phyloP scores from a whole-genome alignment of 1,140 invertebrate genomes.

The Magallana gigas region DNA sequence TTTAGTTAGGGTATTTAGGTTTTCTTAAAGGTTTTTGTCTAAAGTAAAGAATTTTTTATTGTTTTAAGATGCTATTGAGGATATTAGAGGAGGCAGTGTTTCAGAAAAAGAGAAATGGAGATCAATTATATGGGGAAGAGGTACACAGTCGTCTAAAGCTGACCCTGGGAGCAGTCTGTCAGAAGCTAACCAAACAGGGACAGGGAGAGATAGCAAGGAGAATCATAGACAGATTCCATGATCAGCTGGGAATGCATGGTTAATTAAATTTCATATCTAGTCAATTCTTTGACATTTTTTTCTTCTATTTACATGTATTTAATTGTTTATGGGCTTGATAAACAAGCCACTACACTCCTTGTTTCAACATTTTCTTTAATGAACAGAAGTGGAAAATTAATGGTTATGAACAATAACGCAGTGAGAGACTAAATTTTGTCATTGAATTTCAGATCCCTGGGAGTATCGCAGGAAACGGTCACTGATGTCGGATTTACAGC shows the following conservation, averaged over 20 bases:
- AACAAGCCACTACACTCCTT: no score
- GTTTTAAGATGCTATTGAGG: constrained; percentile 50
- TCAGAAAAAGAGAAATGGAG: constrained; percentile 34
- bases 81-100: constrained; percentile 53
- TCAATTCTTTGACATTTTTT: no score
- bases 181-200: constrained; percentile 45
- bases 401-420: no score
- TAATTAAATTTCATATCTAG: background rate
- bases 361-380: no score
- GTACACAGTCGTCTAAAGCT: constrained; percentile 49
- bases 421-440: no score
- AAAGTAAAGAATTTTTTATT: no score
- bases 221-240: constrained; percentile 49
- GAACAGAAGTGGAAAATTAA: no score
- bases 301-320: no score
- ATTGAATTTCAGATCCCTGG: constrained; percentile 48
- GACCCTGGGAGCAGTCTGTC: constrained; percentile 54
- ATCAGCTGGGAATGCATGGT: constrained; percentile 62
- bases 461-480: constrained; percentile 46
- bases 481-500: constrained; percentile 13
- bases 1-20: no score
- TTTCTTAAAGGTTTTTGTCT: no score
- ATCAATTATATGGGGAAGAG: constrained; percentile 34
- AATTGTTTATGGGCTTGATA: no score
- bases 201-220: constrained; percentile 35